Base-by-base conservation (phyloP, 35 echinoderm and acorn worm genomes). In the Apostichopus japonicus region DNA sequence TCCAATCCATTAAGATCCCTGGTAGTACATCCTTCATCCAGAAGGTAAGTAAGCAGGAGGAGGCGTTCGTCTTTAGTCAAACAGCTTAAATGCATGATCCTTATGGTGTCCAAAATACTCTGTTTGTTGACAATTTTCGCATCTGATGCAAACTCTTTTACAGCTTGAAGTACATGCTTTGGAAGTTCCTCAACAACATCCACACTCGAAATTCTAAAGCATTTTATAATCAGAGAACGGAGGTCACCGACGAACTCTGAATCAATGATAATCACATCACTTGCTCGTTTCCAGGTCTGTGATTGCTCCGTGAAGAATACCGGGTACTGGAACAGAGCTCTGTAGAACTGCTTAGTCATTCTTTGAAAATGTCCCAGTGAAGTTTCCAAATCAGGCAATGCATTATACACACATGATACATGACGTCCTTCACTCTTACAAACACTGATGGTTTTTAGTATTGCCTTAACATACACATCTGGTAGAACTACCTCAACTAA, bases 401-500 rank as follows among this genome's bases (percentile, higher is more conserved):
- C 88, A 6, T 78, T 91, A 79, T 99, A 99, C 1, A 99, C 84
- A 87, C 63, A 67, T 58, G 86, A 75, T 0, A 93, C 78, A 3
- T 78, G 51, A 56, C 90, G 5, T 84, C 58, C 77, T 53, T 87
- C 73, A 13, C 16, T 61, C 2, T 92, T 16, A 27, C 63, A 65
- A 4, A 77, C 55, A 6, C 79, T 23, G 4, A 96, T 92, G 61
- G 93, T 75, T 90, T 70, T 51, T 4, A 91, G 14, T 54, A 98
- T 71, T 0, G 83, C 84, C 13, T 71, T 84, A 8, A 76, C 21
- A 80, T 99, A 99, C 14, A 92, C 91, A 22, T 92, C 87, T 83
- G 97, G 97, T 51, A 99, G 78, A 19, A 99, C 23, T 55, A 91
- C 77, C 14, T 93, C 58, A 33, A 93, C 92, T 4, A 99, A 92